phyloP scores from a whole-genome alignment of 2,113 vertebrate species.

The Thymallus thymallus region DNA sequence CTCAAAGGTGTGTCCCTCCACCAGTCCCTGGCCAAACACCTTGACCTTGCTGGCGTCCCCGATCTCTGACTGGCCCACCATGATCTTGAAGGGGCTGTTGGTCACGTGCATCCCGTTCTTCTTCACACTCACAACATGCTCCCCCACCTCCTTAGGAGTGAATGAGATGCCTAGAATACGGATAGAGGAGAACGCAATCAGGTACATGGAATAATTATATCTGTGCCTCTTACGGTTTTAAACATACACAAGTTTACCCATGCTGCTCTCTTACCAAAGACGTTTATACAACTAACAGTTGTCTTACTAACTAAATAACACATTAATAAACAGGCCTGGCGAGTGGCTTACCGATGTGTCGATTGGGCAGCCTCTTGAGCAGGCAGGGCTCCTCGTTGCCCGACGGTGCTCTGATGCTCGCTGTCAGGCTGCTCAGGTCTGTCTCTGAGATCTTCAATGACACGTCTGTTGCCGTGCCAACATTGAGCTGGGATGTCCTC shows the following conservation, averaged over 20 bases:
- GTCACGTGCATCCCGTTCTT: conserved; percentile 88
- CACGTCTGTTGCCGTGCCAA: conserved; percentile 91
- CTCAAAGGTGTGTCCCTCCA: conserved; percentile 88
- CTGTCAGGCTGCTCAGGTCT: conserved; percentile 86
- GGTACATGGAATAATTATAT: too few relatives aligned
- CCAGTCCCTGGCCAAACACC: conserved; percentile 85
- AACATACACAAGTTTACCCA: too few relatives aligned
- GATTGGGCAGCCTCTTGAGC: conserved; percentile 91
- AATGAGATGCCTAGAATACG: conserved; percentile 94
- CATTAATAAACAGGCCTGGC: too few relatives aligned
- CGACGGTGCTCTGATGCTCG: conserved; percentile 91
- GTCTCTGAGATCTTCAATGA: conserved; percentile 95
- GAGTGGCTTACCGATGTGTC: conserved; percentile 84
- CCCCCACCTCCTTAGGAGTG: conserved; percentile 95
- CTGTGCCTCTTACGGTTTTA: too few relatives aligned
- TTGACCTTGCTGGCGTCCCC: conserved; percentile 91
- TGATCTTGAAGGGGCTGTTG: conserved; percentile 98
- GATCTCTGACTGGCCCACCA: conserved; percentile 92
- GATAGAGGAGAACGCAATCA: not conserved
- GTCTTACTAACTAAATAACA: too few relatives aligned
- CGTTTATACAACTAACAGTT: too few relatives aligned
- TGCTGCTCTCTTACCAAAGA: too few relatives aligned
- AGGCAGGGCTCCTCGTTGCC: conserved; percentile 94
- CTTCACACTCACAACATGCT: conserved; percentile 92
- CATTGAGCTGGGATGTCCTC: conserved; percentile 91